A percentile compares a stretch with the other conserved stretches of the same genome.
These are phyloP conservation scores for Paramisgurnus dabryanus DNA, from an alignment of 2,113 vertebrate genomes.

Conservation along the genomic window DNA sequence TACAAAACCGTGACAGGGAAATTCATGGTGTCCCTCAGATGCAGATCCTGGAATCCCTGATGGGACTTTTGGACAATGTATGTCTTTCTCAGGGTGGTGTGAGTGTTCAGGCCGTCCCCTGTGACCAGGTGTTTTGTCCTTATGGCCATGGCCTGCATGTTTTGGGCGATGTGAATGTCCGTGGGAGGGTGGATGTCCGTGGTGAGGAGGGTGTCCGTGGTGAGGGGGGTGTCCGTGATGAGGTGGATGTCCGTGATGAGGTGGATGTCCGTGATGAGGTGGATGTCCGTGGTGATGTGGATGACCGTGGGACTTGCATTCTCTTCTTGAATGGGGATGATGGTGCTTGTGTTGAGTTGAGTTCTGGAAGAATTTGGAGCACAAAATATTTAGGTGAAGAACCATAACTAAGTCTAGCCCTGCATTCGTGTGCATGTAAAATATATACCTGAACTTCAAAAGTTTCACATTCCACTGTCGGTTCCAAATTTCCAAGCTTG, in stretches of 20 bases:
- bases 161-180: background rate
- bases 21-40: background rate
- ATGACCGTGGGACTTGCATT: background rate
- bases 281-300: background rate
- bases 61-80: background rate
- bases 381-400: background rate
- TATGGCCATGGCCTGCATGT: background rate
- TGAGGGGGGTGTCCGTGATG: background rate
- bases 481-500: slow-evolving; percentile 25
- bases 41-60: background rate
- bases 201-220: background rate
- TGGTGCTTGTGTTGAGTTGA: slow-evolving; percentile 26
- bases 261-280: background rate
- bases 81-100: background rate
- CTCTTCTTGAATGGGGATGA: slow-evolving; percentile 4
- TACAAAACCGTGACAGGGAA: slow-evolving; percentile 47
- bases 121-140: slow-evolving; percentile 6
- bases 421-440: background rate
- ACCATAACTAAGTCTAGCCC: background rate
- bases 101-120: background rate
- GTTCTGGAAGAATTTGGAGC: slow-evolving; percentile 38
- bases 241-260: background rate
- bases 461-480: slow-evolving; percentile 49
- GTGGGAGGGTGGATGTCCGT: background rate
- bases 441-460: slow-evolving; percentile 51